Percentiles rank a stretch among this genome's conserved stretches.
phyloP scores from a whole-genome alignment of 2,113 vertebrate genomes.

The Calyptommatus sinebrachiatus region DNA sequence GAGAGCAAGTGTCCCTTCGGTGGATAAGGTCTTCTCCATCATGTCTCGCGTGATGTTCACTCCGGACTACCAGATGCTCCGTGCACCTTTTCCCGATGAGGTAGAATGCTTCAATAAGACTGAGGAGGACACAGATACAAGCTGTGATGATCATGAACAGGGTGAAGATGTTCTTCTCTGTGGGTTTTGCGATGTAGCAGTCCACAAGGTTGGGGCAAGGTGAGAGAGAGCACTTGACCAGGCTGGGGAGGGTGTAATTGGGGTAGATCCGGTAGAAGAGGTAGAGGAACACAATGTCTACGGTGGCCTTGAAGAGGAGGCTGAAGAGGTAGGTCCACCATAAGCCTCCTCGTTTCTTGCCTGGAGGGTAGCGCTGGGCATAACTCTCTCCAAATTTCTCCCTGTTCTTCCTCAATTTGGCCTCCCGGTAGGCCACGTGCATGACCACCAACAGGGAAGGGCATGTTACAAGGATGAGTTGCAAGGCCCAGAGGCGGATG shows the following conservation, averaged over 20 bases:
- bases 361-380: conserved; percentile 68
- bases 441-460: conserved; percentile 92
- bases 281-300: conserved; percentile 84
- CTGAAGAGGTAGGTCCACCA: conserved; percentile 96
- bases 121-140: conserved; percentile 82
- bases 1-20: conserved; percentile 2
- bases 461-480: conserved; percentile 97
- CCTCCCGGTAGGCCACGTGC: conserved; percentile 90
- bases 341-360: conserved; percentile 90
- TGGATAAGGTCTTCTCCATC: not conserved
- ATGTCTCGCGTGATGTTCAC: fast-evolving
- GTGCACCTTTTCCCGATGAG: conserved; percentile 82
- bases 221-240: conserved; percentile 81
- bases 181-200: conserved; percentile 92
- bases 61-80: conserved; percentile 22
- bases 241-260: conserved; percentile 80
- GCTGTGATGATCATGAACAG: conserved; percentile 91
- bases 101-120: conserved; percentile 83
- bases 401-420: conserved; percentile 72
- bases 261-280: conserved; percentile 84
- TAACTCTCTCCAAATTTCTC: conserved; percentile 60
- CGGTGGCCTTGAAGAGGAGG: conserved; percentile 82
- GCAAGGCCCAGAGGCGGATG: conserved; percentile 93
- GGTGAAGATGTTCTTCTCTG: conserved; percentile 94
- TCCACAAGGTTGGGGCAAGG: conserved; percentile 92